phyloP scores from a whole-genome alignment of 2,113 vertebrate species.

The Myrmophylax atrothorax region DNA sequence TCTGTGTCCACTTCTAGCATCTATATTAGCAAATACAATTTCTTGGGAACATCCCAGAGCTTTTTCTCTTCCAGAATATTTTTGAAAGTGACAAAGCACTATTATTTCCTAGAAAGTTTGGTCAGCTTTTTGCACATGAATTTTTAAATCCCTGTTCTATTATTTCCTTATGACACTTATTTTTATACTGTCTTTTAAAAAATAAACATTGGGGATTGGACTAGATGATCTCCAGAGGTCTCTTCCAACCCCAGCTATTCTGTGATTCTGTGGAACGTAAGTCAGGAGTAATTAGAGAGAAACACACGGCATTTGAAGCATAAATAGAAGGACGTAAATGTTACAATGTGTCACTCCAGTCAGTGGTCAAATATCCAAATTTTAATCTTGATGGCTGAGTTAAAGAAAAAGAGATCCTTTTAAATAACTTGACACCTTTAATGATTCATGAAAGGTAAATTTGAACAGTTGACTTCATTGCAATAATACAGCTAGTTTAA shows the following conservation, averaged over 20 bases:
- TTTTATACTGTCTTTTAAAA: constrained; percentile 22
- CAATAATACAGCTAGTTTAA: constrained; percentile 4
- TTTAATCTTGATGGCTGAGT: not conserved
- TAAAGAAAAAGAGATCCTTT: constrained; percentile 9
- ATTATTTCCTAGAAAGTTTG: constrained; percentile 33
- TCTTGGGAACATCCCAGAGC: not conserved
- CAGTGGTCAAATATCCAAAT: not conserved
- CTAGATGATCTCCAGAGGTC: not conserved
- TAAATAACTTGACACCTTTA: constrained; percentile 14
- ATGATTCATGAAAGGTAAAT: constrained; percentile 26
- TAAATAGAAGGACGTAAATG: not conserved
- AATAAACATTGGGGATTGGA: not conserved
- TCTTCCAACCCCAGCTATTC: not conserved
- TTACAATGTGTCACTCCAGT: not conserved
- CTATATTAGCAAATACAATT: constrained; percentile 11
- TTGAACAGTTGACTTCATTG: constrained; percentile 9
- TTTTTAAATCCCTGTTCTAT: not conserved
- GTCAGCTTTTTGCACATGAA: not conserved
- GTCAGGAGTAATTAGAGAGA: not conserved
- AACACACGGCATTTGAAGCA: not conserved
- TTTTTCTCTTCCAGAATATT: not conserved
- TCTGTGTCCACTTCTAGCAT: not conserved
- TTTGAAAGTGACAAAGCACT: not conserved
- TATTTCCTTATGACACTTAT: not conserved
- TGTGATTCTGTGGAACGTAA: not conserved